Base-by-base conservation (phyloP, 2,797 vertebrate species). In the Sebastes vulpes region DNA sequence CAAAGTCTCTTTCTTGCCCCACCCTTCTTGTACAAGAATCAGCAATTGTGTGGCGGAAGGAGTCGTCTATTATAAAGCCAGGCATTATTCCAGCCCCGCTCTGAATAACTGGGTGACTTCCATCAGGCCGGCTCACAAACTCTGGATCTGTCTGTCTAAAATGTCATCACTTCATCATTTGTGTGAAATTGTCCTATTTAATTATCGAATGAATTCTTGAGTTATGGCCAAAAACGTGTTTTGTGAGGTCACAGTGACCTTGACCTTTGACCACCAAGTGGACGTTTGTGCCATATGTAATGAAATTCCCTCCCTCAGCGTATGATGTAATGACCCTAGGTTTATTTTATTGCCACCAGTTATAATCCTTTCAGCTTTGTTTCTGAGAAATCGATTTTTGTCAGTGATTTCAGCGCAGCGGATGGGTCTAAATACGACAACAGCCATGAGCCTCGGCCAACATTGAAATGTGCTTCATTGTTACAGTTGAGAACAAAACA, bases 11-110 rank as follows among this genome's bases (percentile, higher is more conserved):
- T 64, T 78, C 59, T 23, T 32, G 57, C 76, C 31, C 70, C 81
- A 71, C 80, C 78, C 82, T 52, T 58, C 21, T 77, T 46, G 20
- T 72, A 73, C 32, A 69, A 75, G 72, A 81, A 85, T 85, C 52
- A 18, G 63, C 76, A 65, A 75, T 77, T 88, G 79, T 85, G 74
- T 79, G 5, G 18, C 60, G n/a, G 31, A 72, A 67, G 77, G 28
- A 77, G 54, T 85, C 35, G 12, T 80, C 46, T 48, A 18, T 79
- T 63, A 69, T 75, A 25, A 72, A 78, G 25, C 21, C 8, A 2
- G 82, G 68, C 54, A 46, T 70, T 57, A 48, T 72, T 84, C 70
- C 71, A 80, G 68, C 58, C 72, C 12, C 2, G 38, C 31, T 70
- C 21, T 66, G 20, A 75, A 23, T 42, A 52, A 71, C 73, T 67